Evolutionary conservation across 2,888 invertebrate genomes (phyloP).

Genomic region (Linnaemya tessellans): DNA sequence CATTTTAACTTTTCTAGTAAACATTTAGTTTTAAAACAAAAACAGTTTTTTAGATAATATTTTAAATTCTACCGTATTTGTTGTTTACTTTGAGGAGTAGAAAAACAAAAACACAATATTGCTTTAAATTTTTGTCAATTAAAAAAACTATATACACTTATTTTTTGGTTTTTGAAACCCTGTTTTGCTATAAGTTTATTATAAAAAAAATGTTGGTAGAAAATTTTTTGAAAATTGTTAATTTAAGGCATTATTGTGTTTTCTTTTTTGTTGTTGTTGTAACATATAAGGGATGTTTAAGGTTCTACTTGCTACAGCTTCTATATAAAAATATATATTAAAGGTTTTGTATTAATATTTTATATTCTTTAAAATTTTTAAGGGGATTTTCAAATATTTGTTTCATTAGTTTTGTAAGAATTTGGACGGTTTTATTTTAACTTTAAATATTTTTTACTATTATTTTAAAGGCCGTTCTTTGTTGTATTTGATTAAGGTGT

Average conservation of each 20-base stretch:
- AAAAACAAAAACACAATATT: constrained; percentile 35
- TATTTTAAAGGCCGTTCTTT: constrained; percentile 59
- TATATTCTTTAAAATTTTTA: background rate
- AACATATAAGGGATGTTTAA: constrained; percentile 16
- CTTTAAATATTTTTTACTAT: constrained; percentile 23
- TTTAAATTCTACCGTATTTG: constrained; percentile 27
- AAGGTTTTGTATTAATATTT: constrained; percentile 3
- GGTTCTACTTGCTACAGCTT: constrained; percentile 46
- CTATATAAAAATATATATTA: constrained; percentile 58
- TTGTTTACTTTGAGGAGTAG: background rate
- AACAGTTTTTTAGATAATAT: constrained; percentile 5
- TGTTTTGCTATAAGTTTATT: constrained; percentile 9
- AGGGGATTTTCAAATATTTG: background rate
- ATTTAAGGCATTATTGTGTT: constrained; percentile 45
- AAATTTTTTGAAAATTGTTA: background rate
- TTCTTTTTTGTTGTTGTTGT: background rate
- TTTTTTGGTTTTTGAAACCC: constrained; percentile 33
- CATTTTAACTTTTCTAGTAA: constrained; percentile 47
- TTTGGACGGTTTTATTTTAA: constrained; percentile 63
- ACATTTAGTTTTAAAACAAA: constrained; percentile 35
- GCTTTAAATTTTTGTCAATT: constrained; percentile 37
- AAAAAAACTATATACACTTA: background rate
- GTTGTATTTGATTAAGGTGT: constrained; percentile 49
- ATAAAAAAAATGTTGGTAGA: background rate
- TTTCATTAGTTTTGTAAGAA: constrained; percentile 33